Base-by-base conservation (phyloP, 2,797 vertebrate genomes). In the Aeoliscus strigatus region DNA sequence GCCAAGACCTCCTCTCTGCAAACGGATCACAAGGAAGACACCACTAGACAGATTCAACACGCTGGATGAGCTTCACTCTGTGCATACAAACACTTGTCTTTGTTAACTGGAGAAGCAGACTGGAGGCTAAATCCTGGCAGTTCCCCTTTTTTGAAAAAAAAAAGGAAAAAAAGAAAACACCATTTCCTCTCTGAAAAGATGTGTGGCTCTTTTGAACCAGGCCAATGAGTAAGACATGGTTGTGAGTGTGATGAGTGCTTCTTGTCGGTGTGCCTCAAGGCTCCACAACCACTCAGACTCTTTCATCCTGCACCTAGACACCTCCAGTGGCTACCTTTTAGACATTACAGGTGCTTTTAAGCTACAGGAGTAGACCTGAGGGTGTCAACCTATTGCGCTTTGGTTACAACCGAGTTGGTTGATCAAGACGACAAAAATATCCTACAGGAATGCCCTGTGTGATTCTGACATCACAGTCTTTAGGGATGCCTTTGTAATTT, bases 221-320 rank as follows among this genome's bases (percentile, higher is more conserved):
- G 14, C 27, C 31, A 25, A 44, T 56, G 17, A 38, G 29, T 30
- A 23, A 33, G 6, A 53, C 14, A 35, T 1, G 28, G 29, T 5
- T 11, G 23, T 39, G 27, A 46, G 30, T 35, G 33, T 32, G 32
- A 45, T 29, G n/a, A 50, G 24, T 24, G 27, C 31, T 45, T 41
- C 25, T 33, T 54, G 25, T 58, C 28, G 1, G 9, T 49, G 46
- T 46, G 28, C 47, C 59, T 42, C 9, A 8, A 51, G 57, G 54
- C 48, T 64, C 38, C 31, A 52, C 14, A 64, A 39, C 44, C 59
- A 56, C 65, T 72, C 53, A 43, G 45, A 56, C 16, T 47, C 26
- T 55, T 44, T 42, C 28, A 33, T n/a, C 9, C 10, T 36, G 45
- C 43, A 70, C 43, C 62, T 59, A 39, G 40, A 51, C 26, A 28